phyloP scores from a whole-genome alignment of 2,888 invertebrate species.

The Leucania comma region DNA sequence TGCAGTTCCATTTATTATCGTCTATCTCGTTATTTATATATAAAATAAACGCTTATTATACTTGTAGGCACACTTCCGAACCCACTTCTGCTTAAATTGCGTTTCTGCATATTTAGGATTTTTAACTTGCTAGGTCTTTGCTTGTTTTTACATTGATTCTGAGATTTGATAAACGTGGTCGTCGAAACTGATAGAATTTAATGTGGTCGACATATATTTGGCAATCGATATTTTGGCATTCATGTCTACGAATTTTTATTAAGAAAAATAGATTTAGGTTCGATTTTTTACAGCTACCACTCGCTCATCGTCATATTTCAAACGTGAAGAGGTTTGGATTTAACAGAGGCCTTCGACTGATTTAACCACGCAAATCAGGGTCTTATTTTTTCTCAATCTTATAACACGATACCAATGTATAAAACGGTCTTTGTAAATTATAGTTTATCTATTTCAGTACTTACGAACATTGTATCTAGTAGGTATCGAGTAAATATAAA shows the following conservation, averaged over 20 bases:
- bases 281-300: background rate
- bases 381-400: background rate
- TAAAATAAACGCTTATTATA: conserved; percentile 32
- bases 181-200: conserved; percentile 4
- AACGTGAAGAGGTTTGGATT: conserved; percentile 1
- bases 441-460: conserved; percentile 31
- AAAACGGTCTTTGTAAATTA: background rate
- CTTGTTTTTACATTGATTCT: background rate
- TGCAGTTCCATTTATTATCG: conserved; percentile 54
- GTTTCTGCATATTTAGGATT: background rate
- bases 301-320: background rate
- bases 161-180: conserved; percentile 9
- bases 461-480: conserved; percentile 40
- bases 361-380: background rate
- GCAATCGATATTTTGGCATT: background rate
- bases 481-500: conserved; percentile 46
- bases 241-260: background rate
- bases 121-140: background rate
- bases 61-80: conserved; percentile 47
- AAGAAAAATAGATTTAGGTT: background rate
- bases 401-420: background rate
- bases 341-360: conserved; percentile 15
- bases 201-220: background rate
- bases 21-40: conserved; percentile 45
- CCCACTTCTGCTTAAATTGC: conserved; percentile 1